Evolutionary conservation across 53 echinoderm and acorn worm species (phyloP).

Genomic region (Patiria pectinifera): DNA sequence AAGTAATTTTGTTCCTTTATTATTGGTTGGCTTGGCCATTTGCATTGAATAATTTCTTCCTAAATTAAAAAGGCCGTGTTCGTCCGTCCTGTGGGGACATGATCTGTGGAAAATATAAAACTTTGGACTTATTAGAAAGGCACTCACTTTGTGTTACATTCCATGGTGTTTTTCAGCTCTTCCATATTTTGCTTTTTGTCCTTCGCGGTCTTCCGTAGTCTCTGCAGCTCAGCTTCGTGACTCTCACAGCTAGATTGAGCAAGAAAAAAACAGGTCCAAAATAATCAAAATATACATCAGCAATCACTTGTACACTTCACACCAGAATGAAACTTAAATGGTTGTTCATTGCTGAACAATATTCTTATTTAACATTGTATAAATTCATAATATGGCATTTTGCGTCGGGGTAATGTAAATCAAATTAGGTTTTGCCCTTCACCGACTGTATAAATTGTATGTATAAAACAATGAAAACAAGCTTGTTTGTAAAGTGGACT

Average conservation of each 20-base stretch:
- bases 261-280: background rate
- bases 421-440: too few species aligned
- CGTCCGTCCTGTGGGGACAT: background rate
- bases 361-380: too few species aligned
- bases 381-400: too few species aligned
- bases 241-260: constrained; percentile 5
- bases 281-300: background rate
- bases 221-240: constrained; percentile 51
- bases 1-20: background rate
- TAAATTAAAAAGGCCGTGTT: background rate
- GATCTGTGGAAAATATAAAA: background rate
- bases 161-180: constrained; percentile 20
- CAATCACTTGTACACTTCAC: background rate
- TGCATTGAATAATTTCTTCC: too few species aligned
- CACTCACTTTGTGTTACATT: constrained; percentile 48
- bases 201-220: constrained; percentile 18
- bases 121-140: background rate
- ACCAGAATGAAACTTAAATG: too few species aligned
- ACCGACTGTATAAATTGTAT: too few species aligned
- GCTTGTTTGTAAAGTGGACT: too few species aligned
- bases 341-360: too few species aligned
- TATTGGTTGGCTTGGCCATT: too few species aligned
- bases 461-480: too few species aligned
- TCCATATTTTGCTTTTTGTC: constrained; percentile 21
- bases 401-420: too few species aligned